Evolutionary conservation across 2,797 vertebrate genomes (phyloP).

Genomic region (Enteromius argenteus): DNA sequence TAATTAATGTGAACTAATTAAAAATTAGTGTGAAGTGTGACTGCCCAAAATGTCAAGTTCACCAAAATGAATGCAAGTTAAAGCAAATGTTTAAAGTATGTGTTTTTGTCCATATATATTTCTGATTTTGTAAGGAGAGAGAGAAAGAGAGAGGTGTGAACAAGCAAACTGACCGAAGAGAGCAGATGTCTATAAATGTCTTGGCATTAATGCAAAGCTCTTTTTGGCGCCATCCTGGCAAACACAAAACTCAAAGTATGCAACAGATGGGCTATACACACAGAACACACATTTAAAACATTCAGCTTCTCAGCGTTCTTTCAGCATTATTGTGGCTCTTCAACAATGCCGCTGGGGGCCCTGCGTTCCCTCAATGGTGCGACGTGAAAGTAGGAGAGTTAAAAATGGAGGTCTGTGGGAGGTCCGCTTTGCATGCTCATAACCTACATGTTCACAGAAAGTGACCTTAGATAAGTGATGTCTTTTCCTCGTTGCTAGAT

Average conservation of each 20-base stretch:
- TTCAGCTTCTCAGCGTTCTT: slow-evolving; percentile 34
- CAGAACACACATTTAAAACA: slow-evolving; percentile 30
- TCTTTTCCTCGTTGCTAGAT: slow-evolving; percentile 55
- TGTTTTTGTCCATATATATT: slow-evolving; percentile 40
- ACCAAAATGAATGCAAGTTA: neutral
- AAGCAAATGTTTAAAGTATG: neutral
- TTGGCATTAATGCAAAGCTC: slow-evolving; percentile 37
- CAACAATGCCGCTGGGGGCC: slow-evolving; percentile 34
- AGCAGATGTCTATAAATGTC: slow-evolving; percentile 60
- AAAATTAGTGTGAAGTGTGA: neutral
- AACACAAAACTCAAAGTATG: slow-evolving; percentile 58
- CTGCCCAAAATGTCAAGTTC: neutral
- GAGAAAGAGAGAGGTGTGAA: slow-evolving; percentile 18
- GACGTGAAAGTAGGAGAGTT: slow-evolving; percentile 32
- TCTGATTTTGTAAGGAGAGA: slow-evolving; percentile 31
- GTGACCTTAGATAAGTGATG: neutral
- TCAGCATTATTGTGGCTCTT: slow-evolving; percentile 44
- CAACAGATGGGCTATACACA: slow-evolving; percentile 53
- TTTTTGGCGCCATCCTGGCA: slow-evolving; percentile 39
- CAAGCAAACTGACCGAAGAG: slow-evolving; percentile 37
- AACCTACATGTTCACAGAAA: neutral
- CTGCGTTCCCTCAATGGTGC: neutral
- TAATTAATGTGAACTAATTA: neutral
- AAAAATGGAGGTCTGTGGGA: slow-evolving; percentile 52
- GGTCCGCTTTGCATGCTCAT: neutral